Percentiles rank a stretch among this genome's conserved stretches.
Evolutionary conservation across 2,797 vertebrate species (phyloP).

Genomic region (Spizella passerina): DNA sequence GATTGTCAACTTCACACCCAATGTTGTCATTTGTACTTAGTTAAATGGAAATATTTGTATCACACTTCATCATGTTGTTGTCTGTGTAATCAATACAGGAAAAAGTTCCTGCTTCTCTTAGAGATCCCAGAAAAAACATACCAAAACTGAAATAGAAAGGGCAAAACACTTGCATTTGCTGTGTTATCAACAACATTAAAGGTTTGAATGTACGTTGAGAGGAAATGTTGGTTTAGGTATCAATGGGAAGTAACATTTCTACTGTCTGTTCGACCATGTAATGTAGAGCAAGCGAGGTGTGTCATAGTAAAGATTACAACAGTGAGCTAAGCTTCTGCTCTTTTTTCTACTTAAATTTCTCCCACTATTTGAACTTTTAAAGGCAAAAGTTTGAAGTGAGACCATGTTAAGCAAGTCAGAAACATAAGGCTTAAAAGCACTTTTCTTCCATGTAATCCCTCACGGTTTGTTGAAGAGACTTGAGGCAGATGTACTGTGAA

Average conservation of each 20-base stretch:
- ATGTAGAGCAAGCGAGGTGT: background rate
- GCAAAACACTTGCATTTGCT: background rate
- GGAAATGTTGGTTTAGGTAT: background rate
- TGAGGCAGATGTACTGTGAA: background rate
- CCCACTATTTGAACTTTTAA: background rate
- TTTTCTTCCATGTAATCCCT: background rate
- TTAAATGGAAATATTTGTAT: background rate
- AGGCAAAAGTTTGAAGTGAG: background rate
- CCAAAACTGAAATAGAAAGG: background rate
- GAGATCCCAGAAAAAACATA: background rate
- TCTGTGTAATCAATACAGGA: background rate
- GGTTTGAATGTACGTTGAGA: background rate
- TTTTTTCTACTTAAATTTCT: background rate
- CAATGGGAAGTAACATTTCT: constrained; percentile 3
- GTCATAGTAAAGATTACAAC: background rate
- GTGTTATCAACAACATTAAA: background rate
- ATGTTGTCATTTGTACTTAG: background rate
- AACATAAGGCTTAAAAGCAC: background rate
- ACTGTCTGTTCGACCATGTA: background rate
- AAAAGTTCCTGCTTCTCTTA: background rate
- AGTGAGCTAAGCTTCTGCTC: background rate
- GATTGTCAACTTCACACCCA: background rate
- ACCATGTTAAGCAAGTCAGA: background rate
- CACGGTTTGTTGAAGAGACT: background rate
- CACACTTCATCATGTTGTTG: background rate